Evolutionary conservation across 2,797 vertebrate genomes (phyloP).

Genomic region (Xenopus petersii): DNA sequence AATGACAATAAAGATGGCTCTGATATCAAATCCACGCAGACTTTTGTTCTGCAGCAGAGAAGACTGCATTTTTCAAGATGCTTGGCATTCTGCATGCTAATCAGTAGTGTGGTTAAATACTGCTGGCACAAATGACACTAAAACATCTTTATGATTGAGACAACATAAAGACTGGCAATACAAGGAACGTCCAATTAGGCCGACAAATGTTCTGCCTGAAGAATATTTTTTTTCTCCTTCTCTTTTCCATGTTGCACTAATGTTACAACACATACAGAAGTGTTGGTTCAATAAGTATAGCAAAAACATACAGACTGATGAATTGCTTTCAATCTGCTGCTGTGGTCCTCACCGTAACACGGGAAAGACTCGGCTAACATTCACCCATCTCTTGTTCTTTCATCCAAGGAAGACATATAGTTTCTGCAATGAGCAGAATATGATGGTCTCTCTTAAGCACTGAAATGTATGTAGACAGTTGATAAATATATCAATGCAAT

Average conservation of each 20-base stretch:
- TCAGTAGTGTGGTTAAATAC: neutral
- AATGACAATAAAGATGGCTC: neutral
- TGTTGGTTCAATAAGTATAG: constrained; percentile 36
- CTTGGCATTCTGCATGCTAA: neutral
- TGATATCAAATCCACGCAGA: neutral
- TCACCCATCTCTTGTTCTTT: constrained; percentile 41
- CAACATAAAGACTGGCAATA: constrained; percentile 9
- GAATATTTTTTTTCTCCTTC: neutral
- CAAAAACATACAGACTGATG: constrained; percentile 21
- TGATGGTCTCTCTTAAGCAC: constrained; percentile 42
- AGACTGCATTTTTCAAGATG: neutral
- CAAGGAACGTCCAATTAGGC: neutral
- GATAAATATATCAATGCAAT: constrained; percentile 47
- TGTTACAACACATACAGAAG: constrained; percentile 27
- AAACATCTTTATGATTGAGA: constrained; percentile 2
- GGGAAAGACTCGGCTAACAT: constrained; percentile 35
- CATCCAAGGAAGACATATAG: constrained; percentile 45
- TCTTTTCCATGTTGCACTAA: constrained; percentile 30
- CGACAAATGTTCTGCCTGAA: neutral
- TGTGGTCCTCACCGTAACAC: constrained; percentile 3
- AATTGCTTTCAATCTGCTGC: constrained; percentile 23
- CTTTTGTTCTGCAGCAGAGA: neutral
- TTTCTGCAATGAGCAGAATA: constrained; percentile 44
- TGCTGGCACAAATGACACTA: constrained; percentile 12
- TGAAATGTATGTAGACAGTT: constrained; percentile 48